Base-by-base conservation (phyloP, 2,113 vertebrate species). In the Sorex araneus region DNA sequence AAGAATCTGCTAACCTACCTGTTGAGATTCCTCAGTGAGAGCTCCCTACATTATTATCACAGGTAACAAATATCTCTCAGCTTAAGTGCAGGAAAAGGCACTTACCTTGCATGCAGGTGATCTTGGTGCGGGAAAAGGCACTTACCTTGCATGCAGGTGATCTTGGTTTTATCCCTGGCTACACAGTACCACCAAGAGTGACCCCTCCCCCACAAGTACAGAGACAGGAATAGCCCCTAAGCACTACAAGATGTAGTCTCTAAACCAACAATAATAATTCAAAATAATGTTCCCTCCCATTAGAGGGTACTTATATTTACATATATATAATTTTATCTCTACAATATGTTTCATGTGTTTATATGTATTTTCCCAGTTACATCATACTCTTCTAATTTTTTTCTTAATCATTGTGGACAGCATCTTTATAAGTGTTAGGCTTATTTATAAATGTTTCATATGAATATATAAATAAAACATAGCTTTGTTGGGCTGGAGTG, bases 1-100 rank as follows among this genome's bases (percentile, higher is more conserved):
- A 15, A 84, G 32, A 30, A 87, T 91, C 23, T 87, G 32, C 18
- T 88, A 67, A 73, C 12, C 28, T 86, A 45, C 27, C 8, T 92
- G 25, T 34, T 90, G 36, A 36, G 43, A 87, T 34, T 9, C 74
- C 63, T 93, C 69, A 87, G 21, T 74, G 71, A 75, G 91, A 91
- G 16, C 13, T 91, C 27, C 71, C 66, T 80, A 3, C 54, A 40
- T 92, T 90, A 82, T 92, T 90, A 82, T 28, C 40, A 79, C 40
- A 92, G 32, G 18, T 21, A 54, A 50, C 9, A 60, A 60, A 23
- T 60, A 60, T 60, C 23, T 60, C 57, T 60, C 57, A 7, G 57
- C 57, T 60, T 60, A 19, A 60, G 18, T 19, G 21, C 19, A 19
- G 19, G 18, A 6, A 23, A 60, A 60, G 21, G 57, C 21, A 60